Evolutionary conservation across 2,888 invertebrate genomes (phyloP).

Genomic region (Synergus laeviventris): DNA sequence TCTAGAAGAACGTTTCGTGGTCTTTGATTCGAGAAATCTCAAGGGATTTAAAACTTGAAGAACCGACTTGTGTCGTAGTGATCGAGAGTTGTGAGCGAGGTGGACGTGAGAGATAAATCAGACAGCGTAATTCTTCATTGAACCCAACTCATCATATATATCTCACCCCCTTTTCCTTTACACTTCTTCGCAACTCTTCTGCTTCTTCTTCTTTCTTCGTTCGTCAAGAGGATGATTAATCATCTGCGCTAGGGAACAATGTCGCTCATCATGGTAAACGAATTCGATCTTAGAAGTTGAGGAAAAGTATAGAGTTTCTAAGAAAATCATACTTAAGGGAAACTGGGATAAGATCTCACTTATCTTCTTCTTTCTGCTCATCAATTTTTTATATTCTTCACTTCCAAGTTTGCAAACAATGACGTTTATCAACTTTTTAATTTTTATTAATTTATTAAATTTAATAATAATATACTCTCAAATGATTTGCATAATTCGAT

Average conservation of each 20-base stretch:
- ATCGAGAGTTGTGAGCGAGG: conserved; percentile 3
- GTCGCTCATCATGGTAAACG: conserved; percentile 37
- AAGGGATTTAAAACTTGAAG: not conserved
- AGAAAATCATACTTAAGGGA: conserved; percentile 3
- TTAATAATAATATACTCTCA: not conserved
- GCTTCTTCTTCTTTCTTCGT: conserved; percentile 15
- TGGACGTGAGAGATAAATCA: conserved; percentile 9
- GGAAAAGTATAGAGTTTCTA: conserved; percentile 5
- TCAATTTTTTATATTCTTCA: not conserved
- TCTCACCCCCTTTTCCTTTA: not conserved
- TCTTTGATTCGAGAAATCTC: conserved; percentile 9
- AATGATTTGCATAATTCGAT: too few species aligned
- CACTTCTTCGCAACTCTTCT: conserved; percentile 5
- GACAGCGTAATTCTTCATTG: conserved; percentile 9
- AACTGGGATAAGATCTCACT: not conserved
- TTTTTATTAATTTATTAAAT: not conserved
- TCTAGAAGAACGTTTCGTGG: not conserved
- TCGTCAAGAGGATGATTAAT: conserved; percentile 36
- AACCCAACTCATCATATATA: conserved; percentile 1
- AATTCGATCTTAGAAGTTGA: conserved; percentile 32
- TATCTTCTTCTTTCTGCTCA: not conserved
- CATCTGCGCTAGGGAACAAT: conserved; percentile 26
- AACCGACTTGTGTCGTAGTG: not conserved
- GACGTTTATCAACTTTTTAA: not conserved
- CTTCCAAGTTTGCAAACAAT: not conserved